These are phyloP conservation scores for Polia nebulosa DNA, from an alignment of 2,888 invertebrate genomes.

Conservation along the genomic window DNA sequence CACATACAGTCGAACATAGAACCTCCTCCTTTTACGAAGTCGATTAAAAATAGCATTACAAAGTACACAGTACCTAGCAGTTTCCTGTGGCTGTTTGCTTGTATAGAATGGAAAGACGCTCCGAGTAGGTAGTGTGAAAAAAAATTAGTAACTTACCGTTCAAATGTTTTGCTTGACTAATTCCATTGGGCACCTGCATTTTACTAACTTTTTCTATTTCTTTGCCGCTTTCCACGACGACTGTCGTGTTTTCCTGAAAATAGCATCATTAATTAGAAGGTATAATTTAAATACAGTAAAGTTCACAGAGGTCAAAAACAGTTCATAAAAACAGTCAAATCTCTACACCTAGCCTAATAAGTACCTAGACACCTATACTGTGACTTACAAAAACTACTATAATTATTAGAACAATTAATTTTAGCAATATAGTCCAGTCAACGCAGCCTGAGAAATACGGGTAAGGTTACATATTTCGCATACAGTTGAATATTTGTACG, in stretches of 20 bases:
- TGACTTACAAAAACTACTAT: background rate
- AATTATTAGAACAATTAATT: background rate
- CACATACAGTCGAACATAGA: too few species aligned
- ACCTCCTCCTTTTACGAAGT: too few species aligned
- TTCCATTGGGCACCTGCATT: slow-evolving; percentile 82
- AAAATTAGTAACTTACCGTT: slow-evolving; percentile 76
- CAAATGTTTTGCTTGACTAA: slow-evolving; percentile 76
- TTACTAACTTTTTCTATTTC: slow-evolving; percentile 79
- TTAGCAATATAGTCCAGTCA: background rate
- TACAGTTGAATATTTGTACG: too few species aligned
- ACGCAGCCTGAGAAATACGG: too few species aligned
- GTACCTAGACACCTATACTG: background rate
- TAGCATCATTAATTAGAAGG: slow-evolving; percentile 31
- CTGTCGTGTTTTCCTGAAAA: slow-evolving; percentile 78
- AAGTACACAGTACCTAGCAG: too few species aligned
- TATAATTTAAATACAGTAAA: background rate
- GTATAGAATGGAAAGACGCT: too few species aligned
- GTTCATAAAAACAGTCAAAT: background rate
- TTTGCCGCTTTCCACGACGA: slow-evolving; percentile 81
- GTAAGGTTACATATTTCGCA: too few species aligned
- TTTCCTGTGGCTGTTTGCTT: too few species aligned
- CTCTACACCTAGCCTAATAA: background rate
- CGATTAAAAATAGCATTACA: too few species aligned
- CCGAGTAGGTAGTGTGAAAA: background rate
- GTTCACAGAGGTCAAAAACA: too few species aligned